Conservation (phyloP, 2,113 vertebrate genomes). For the Festucalex cinctus region DNA sequence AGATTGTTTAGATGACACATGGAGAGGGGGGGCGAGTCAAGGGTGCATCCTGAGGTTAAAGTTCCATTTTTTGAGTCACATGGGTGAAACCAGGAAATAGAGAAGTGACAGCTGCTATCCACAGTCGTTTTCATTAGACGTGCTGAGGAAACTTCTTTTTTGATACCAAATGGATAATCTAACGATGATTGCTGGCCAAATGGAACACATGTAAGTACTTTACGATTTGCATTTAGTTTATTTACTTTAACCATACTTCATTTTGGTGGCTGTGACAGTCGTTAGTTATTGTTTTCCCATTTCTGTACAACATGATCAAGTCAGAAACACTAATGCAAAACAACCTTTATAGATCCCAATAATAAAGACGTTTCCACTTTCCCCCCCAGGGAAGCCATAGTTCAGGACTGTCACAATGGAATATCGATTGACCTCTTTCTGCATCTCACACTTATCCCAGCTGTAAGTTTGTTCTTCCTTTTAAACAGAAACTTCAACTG, state of each 20-base stretch:
- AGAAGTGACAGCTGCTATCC: constrained; percentile 17
- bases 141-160: constrained; percentile 4
- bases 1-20: background rate
- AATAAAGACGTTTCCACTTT: background rate
- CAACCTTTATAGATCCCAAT: background rate
- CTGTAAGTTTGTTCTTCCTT: constrained; percentile 37
- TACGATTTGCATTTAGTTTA: background rate
- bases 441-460: constrained; percentile 59
- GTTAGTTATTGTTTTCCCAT: background rate
- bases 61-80: constrained; percentile 51
- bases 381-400: constrained; percentile 13
- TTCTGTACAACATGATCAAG: background rate
- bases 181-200: constrained; percentile 28
- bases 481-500: background rate
- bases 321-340: background rate
- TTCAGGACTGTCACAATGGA: constrained; percentile 36
- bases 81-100: constrained; percentile 56
- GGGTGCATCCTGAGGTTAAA: constrained; percentile 36
- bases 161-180: background rate
- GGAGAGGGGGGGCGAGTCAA: background rate
- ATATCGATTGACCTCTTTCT: constrained; percentile 51
- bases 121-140: background rate
- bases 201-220: constrained; percentile 49
- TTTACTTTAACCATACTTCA: background rate
- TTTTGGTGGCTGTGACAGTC: background rate